A percentile compares a stretch with the other conserved stretches of the same genome.
These are phyloP conservation scores for Drosophila busckii DNA, from an alignment of 1,140 invertebrate genomes.

Conservation along the genomic window DNA sequence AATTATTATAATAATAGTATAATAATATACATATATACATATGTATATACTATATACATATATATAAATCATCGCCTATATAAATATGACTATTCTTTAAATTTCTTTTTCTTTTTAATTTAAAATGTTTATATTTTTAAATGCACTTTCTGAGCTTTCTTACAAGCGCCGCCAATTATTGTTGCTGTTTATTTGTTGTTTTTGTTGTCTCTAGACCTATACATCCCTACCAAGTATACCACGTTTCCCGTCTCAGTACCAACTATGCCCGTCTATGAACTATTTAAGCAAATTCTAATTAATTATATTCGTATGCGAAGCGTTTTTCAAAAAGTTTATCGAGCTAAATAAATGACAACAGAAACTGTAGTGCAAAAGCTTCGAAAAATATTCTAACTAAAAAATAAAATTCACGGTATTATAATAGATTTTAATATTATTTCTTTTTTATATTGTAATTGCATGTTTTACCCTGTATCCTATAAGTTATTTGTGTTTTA, in stretches of 20 bases:
- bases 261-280: conserved; percentile 49
- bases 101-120: conserved; percentile 47
- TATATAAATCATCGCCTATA: conserved; percentile 40
- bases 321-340: conserved; percentile 48
- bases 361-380: conserved; percentile 54
- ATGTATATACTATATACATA: conserved; percentile 22
- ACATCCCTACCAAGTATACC: conserved; percentile 42
- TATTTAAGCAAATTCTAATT: conserved; percentile 58
- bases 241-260: conserved; percentile 36
- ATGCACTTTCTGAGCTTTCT: conserved; percentile 78
- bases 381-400: conserved; percentile 29
- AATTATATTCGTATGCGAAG: conserved; percentile 65
- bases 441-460: conserved; percentile 47
- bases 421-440: conserved; percentile 24
- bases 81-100: conserved; percentile 41
- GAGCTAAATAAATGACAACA: conserved; percentile 42
- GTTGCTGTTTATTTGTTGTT: conserved; percentile 63
- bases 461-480: conserved; percentile 78
- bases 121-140: conserved; percentile 57
- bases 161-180: conserved; percentile 78
- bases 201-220: conserved; percentile 31
- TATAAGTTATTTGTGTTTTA: conserved; percentile 68
- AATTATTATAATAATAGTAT: conserved; percentile 67
- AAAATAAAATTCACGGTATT: conserved; percentile 23
- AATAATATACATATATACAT: conserved; percentile 41